Percentiles rank a stretch among this genome's conserved stretches.
Evolutionary conservation across 2,797 vertebrate genomes (phyloP).

Genomic region (Hirundo rustica): DNA sequence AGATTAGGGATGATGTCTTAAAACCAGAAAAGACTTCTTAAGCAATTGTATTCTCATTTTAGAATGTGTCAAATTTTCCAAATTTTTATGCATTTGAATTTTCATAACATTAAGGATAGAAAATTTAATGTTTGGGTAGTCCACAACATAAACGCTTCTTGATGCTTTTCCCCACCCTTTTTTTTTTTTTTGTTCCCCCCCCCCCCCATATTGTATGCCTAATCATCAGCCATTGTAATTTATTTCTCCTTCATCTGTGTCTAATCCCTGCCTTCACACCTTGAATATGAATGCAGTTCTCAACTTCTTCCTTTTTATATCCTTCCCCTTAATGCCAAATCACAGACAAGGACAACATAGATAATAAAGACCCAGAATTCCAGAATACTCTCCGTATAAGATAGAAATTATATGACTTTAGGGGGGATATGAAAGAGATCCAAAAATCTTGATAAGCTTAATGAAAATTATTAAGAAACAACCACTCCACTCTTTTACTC

Average conservation of each 20-base stretch:
- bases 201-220: background rate
- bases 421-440: background rate
- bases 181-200: background rate
- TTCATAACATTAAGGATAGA: background rate
- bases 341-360: background rate
- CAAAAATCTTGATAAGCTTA: background rate
- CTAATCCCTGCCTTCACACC: background rate
- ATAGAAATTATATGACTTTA: background rate
- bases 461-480: background rate
- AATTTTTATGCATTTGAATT: background rate
- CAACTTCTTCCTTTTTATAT: background rate
- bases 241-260: background rate
- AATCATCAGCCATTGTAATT: background rate
- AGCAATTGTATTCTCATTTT: background rate
- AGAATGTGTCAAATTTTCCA: background rate
- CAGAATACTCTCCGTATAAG: background rate
- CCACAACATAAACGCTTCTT: background rate
- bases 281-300: background rate
- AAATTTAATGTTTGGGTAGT: background rate
- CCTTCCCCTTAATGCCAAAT: background rate
- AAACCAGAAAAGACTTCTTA: background rate
- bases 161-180: background rate
- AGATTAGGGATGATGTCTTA: background rate
- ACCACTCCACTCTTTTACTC: background rate
- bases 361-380: background rate